A percentile compares a stretch with the other conserved stretches of the same genome.
phyloP scores from a whole-genome alignment of 2,113 vertebrate genomes.

The Actenoides hombroni region DNA sequence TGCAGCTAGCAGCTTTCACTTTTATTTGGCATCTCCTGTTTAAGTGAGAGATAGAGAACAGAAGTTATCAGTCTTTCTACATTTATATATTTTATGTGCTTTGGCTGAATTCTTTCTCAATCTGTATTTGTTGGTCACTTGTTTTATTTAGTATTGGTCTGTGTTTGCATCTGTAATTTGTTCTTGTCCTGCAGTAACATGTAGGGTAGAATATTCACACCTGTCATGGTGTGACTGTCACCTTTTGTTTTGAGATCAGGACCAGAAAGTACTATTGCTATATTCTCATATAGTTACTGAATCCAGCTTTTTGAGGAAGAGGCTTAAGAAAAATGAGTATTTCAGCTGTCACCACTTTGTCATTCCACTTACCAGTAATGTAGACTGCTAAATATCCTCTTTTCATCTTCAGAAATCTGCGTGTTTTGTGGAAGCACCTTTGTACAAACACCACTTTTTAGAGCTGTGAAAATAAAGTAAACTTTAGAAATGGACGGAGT shows the following conservation, averaged over 20 bases:
- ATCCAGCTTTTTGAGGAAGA: background rate
- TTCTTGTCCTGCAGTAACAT: background rate
- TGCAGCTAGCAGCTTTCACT: background rate
- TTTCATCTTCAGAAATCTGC: background rate
- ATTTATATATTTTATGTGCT: background rate
- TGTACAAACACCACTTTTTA: background rate
- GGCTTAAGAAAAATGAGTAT: background rate
- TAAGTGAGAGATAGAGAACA: background rate
- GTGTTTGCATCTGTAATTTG: background rate
- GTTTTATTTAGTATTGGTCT: background rate
- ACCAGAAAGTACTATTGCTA: background rate
- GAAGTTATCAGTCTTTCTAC: background rate
- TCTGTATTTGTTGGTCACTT: background rate
- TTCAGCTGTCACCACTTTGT: background rate
- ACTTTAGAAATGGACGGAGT: background rate
- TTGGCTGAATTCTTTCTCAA: background rate
- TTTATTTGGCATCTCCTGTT: background rate
- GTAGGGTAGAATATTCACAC: background rate
- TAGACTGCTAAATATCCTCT: background rate
- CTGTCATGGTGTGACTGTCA: background rate
- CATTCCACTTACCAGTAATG: background rate
- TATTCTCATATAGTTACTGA: background rate
- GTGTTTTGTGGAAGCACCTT: background rate
- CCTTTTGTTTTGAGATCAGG: background rate
- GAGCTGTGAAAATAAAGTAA: background rate